Conservation (phyloP, 1,140 invertebrate species). For the Micrasema minimum region DNA sequence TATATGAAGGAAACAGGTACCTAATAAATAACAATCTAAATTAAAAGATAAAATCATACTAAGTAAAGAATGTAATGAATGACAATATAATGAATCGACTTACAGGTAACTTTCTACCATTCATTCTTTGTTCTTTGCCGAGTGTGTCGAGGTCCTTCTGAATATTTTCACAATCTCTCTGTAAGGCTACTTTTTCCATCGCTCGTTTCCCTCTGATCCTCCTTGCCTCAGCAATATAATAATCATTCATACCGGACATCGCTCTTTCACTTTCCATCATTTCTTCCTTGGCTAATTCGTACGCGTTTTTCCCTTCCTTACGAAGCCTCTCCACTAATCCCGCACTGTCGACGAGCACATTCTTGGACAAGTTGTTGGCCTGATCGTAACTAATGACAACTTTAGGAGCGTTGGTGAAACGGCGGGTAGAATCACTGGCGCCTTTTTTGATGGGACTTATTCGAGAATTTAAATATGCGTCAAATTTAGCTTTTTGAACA, state of each 20-base stretch:
- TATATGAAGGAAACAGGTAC: too few relatives aligned
- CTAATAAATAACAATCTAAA: too few relatives aligned
- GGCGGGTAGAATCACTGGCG: background rate
- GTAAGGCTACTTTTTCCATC: constrained; percentile 59
- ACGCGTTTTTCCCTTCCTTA: constrained; percentile 59
- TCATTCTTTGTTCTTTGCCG: constrained; percentile 56
- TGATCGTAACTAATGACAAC: constrained; percentile 32
- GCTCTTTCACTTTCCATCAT: constrained; percentile 38
- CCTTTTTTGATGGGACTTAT: constrained; percentile 13
- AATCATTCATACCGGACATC: background rate
- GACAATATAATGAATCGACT: constrained; percentile 1
- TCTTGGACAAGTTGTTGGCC: constrained; percentile 54
- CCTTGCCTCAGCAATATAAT: constrained; percentile 54
- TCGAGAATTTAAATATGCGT: background rate
- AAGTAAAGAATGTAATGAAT: too few relatives aligned
- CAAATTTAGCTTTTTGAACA: background rate
- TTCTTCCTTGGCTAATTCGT: constrained; percentile 59
- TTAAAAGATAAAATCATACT: too few relatives aligned
- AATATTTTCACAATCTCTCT: constrained; percentile 63
- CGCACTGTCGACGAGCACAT: constrained; percentile 54
- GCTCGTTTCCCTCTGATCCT: constrained; percentile 59
- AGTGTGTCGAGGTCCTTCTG: constrained; percentile 62
- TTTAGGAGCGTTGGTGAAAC: background rate
- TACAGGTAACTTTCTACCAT: constrained; percentile 55
- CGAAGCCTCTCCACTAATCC: constrained; percentile 55